phyloP scores from a whole-genome alignment of 2,113 vertebrate species.

The Centropus bengalensis region DNA sequence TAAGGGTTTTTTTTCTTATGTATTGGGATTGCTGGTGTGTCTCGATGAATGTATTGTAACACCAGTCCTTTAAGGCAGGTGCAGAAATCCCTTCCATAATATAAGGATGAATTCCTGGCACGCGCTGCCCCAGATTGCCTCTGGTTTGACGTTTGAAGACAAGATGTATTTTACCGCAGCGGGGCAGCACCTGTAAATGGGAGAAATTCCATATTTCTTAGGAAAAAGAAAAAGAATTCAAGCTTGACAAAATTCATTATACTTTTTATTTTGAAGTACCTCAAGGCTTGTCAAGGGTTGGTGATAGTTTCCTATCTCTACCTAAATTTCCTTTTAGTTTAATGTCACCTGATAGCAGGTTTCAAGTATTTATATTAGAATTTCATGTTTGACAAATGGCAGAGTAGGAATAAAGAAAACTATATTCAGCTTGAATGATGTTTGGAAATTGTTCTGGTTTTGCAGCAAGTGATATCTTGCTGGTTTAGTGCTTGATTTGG shows the following conservation, averaged over 20 bases:
- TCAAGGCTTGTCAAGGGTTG: background rate
- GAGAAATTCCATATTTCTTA: background rate
- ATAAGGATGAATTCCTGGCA: background rate
- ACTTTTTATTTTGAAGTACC: background rate
- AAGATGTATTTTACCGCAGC: background rate
- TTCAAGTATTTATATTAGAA: background rate
- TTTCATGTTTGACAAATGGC: background rate
- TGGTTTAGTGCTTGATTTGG: constrained; percentile 12
- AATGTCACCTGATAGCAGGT: background rate
- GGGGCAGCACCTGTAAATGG: background rate
- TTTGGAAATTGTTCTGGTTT: constrained; percentile 20
- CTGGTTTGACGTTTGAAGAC: background rate
- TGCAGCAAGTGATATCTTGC: background rate
- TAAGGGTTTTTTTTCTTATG: background rate
- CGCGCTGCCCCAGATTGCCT: accelerated
- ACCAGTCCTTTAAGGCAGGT: background rate
- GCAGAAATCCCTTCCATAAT: background rate
- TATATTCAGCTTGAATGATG: background rate
- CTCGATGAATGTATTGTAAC: background rate
- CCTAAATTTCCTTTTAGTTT: background rate
- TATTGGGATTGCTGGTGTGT: background rate
- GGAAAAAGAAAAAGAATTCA: background rate
- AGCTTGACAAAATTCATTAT: background rate
- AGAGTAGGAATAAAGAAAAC: background rate
- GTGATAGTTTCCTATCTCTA: background rate